Percentiles rank a stretch among this genome's conserved stretches.
Evolutionary conservation across 2,888 invertebrate genomes (phyloP).

Genomic region (Rotaria macrura): DNA sequence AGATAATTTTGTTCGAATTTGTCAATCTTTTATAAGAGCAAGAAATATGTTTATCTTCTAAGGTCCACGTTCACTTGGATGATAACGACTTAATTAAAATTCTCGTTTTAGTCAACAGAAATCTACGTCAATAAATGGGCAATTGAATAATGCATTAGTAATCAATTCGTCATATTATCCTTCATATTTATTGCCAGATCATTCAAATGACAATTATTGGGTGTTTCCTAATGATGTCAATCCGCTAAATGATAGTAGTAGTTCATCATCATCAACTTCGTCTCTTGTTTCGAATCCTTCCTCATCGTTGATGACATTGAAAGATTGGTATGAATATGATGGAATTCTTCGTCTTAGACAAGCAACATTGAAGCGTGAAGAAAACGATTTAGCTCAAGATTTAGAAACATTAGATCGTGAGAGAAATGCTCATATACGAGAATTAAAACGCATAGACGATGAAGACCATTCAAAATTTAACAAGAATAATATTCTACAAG

Average conservation of each 20-base stretch:
- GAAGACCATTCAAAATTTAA: conserved; percentile 91
- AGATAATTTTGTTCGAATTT: too few species aligned
- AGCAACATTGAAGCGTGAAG: conserved; percentile 93
- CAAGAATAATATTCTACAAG: conserved; percentile 91
- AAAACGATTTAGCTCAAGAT: conserved; percentile 89
- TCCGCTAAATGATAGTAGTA: not conserved
- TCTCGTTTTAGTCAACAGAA: conserved; percentile 2
- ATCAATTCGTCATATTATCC: not conserved
- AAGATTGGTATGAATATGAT: conserved; percentile 93
- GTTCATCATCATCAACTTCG: not conserved
- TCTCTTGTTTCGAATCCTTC: not conserved
- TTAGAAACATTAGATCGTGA: conserved; percentile 97
- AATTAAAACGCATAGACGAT: conserved; percentile 95
- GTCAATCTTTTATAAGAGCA: too few species aligned
- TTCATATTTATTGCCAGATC: not conserved
- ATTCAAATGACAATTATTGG: not conserved
- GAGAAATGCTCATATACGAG: conserved; percentile 90
- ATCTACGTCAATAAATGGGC: not conserved
- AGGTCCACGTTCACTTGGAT: too few species aligned
- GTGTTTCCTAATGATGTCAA: not conserved
- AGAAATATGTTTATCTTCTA: too few species aligned
- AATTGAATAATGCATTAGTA: not conserved
- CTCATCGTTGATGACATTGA: not conserved
- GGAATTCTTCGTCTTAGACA: conserved; percentile 95
- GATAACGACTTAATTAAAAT: too few species aligned